A percentile compares a stretch with the other conserved stretches of the same genome.
phyloP scores from a whole-genome alignment of 2,888 invertebrate genomes.

The Phengaris arion region DNA sequence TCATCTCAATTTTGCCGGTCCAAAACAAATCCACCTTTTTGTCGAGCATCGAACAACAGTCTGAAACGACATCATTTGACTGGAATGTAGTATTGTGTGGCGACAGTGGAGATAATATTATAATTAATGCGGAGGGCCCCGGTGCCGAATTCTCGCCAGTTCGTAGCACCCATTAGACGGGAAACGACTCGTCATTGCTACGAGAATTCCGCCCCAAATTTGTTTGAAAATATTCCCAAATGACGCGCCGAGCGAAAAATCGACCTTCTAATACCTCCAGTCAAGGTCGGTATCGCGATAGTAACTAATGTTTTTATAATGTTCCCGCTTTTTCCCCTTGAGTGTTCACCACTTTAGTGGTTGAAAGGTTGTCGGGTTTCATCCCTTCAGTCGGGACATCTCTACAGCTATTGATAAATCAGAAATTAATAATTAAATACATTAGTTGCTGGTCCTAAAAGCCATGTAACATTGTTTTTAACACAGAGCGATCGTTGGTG shows the following conservation, averaged over 20 bases:
- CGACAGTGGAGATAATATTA: conserved; percentile 16
- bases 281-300: conserved; percentile 18
- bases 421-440: too few species aligned
- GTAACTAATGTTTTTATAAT: conserved; percentile 24
- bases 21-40: too few species aligned
- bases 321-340: neutral
- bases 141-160: conserved; percentile 32
- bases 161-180: conserved; percentile 32
- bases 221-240: conserved; percentile 30
- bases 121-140: conserved; percentile 32
- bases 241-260: conserved; percentile 30
- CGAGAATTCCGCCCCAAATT: conserved; percentile 29
- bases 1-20: too few species aligned
- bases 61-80: neutral
- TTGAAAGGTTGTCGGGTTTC: neutral
- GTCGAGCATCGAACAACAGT: conserved; percentile 1
- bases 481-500: too few species aligned
- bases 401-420: too few species aligned
- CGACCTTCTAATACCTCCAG: conserved; percentile 29
- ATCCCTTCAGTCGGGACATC: neutral
- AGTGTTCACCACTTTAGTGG: neutral
- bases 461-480: too few species aligned
- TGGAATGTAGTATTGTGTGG: neutral
- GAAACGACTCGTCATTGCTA: conserved; percentile 31
- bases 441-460: too few species aligned